Evolutionary conservation across 2,888 invertebrate species (phyloP).

Genomic region (Sinopyrophorus schimmeli): DNA sequence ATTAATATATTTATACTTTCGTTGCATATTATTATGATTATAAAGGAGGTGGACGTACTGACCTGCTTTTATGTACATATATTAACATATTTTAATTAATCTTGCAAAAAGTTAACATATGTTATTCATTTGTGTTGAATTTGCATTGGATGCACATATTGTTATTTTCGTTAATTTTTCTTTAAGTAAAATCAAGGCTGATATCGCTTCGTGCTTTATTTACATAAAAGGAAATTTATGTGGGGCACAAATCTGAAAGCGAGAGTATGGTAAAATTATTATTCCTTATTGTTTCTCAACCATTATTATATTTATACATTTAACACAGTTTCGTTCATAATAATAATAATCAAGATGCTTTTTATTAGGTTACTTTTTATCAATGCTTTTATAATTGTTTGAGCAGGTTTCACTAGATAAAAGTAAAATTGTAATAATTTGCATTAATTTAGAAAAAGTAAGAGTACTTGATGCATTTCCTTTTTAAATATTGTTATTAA

Average conservation of each 20-base stretch:
- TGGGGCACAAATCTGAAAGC: slow-evolving; percentile 2
- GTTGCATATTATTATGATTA: slow-evolving; percentile 7
- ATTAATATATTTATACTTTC: slow-evolving; percentile 18
- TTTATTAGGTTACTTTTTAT: too few relatives aligned
- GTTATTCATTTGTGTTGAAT: neutral
- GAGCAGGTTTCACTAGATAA: too few relatives aligned
- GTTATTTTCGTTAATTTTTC: neutral
- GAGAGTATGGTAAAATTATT: neutral
- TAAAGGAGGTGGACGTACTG: slow-evolving; percentile 11
- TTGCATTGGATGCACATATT: neutral
- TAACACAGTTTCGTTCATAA: slow-evolving; percentile 5
- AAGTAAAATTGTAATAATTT: too few relatives aligned
- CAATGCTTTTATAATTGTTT: too few relatives aligned
- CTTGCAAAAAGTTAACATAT: slow-evolving; percentile 19
- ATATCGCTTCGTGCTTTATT: neutral
- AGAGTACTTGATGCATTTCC: too few relatives aligned
- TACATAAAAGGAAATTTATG: neutral
- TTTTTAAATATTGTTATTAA: too few relatives aligned
- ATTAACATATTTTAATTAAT: slow-evolving; percentile 20
- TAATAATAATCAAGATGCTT: too few relatives aligned
- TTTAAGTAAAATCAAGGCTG: neutral
- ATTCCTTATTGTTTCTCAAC: slow-evolving; percentile 8
- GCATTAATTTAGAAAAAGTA: too few relatives aligned
- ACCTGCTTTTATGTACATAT: slow-evolving; percentile 20
- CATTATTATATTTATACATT: slow-evolving; percentile 1